Conservation (phyloP, 1,140 invertebrate species). For the Eubasilissa regina region DNA sequence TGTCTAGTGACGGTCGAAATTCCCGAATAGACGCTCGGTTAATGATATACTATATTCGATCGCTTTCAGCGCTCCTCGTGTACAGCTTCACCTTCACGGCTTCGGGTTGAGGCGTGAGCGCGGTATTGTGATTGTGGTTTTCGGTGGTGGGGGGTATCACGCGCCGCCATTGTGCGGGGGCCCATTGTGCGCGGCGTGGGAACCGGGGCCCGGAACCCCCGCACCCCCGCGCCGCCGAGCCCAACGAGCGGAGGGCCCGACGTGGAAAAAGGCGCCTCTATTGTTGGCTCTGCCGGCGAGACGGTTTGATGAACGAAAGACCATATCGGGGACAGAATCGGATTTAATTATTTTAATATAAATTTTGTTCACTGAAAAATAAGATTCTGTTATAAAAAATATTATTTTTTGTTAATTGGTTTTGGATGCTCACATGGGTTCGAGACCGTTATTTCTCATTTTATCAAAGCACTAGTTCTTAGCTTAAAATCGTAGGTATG, state of each 20-base stretch:
- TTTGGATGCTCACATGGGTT: too few species aligned
- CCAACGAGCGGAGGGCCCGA: not conserved
- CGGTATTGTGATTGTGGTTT: not conserved
- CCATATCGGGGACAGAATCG: not conserved
- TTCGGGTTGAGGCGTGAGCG: not conserved
- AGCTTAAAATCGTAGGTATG: too few species aligned
- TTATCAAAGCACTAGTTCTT: too few species aligned
- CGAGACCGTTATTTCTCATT: too few species aligned
- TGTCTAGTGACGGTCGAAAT: not conserved
- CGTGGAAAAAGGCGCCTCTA: constrained; percentile 23
- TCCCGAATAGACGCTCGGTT: not conserved
- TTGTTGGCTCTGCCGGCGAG: constrained; percentile 1
- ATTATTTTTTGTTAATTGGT: too few species aligned
- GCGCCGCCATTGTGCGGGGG: constrained; percentile 36
- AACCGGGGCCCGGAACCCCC: constrained; percentile 31
- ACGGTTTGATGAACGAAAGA: too few species aligned
- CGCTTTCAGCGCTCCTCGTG: not conserved
- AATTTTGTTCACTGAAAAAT: too few species aligned
- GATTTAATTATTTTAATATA: not conserved
- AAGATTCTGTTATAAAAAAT: too few species aligned
- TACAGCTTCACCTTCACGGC: not conserved
- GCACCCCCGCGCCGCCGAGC: constrained; percentile 6
- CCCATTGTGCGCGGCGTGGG: constrained; percentile 43
- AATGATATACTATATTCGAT: not conserved
- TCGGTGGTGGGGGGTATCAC: constrained; percentile 28